Evolutionary conservation across 2,113 vertebrate genomes (phyloP).

Genomic region (Malaclemys terrapin): DNA sequence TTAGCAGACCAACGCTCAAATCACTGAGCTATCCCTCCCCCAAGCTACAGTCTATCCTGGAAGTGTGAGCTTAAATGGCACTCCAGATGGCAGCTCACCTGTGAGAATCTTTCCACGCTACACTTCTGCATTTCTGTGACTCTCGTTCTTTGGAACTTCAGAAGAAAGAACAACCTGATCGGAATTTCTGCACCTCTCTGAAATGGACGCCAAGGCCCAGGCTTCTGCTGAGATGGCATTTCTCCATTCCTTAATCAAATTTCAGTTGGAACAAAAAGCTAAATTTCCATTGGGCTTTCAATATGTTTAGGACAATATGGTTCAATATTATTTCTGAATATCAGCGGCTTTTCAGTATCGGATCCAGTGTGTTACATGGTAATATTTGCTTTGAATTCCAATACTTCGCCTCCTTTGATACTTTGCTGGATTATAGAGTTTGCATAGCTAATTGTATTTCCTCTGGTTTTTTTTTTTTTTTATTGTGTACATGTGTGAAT

Average conservation of each 20-base stretch:
- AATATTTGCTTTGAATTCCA: background rate
- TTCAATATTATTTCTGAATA: background rate
- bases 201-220: background rate
- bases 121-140: rapidly evolving
- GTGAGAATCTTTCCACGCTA: rapidly evolving
- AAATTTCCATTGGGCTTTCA: background rate
- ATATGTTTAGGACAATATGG: background rate
- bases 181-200: background rate
- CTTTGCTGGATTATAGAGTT: background rate
- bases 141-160: background rate
- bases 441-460: background rate
- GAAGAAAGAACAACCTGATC: background rate
- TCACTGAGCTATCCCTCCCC: too few relatives aligned
- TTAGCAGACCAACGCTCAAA: too few relatives aligned
- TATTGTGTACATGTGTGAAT: background rate
- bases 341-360: background rate
- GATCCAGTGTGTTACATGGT: background rate
- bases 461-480: background rate
- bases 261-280: background rate
- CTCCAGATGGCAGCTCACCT: background rate
- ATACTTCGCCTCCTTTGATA: background rate
- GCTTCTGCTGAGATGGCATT: background rate
- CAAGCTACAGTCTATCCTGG: background rate
- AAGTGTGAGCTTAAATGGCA: background rate
- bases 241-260: constrained; percentile 15